Conservation (phyloP, 2,113 vertebrate species). For the Pungitius pungitius region DNA sequence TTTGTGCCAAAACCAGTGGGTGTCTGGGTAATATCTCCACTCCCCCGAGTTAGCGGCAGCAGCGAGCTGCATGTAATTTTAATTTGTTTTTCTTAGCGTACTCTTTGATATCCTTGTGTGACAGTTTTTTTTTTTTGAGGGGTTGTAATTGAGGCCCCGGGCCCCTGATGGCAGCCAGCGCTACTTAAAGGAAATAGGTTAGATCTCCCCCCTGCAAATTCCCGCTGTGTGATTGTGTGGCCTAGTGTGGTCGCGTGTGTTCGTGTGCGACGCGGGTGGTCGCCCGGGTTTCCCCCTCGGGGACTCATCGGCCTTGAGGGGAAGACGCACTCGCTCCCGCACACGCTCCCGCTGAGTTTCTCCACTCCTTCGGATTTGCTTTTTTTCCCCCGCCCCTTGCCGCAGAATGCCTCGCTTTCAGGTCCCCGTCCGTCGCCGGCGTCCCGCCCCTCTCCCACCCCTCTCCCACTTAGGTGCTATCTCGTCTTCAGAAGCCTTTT, state of each 20-base stretch:
- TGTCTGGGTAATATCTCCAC: slow-evolving; percentile 37
- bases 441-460: slow-evolving; percentile 34
- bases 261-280: slow-evolving; percentile 46
- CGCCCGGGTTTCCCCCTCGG: slow-evolving; percentile 40
- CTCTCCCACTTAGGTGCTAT: slow-evolving; percentile 48
- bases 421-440: slow-evolving; percentile 8
- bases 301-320: slow-evolving; percentile 44
- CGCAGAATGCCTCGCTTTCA: slow-evolving; percentile 10
- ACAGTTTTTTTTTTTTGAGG: slow-evolving; percentile 15
- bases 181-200: slow-evolving; percentile 69
- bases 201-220: slow-evolving; percentile 42
- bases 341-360: slow-evolving; percentile 44
- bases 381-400: slow-evolving; percentile 6
- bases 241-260: slow-evolving; percentile 4
- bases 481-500: slow-evolving; percentile 63
- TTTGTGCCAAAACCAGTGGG: slow-evolving; percentile 13
- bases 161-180: slow-evolving; percentile 38
- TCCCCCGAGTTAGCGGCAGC: slow-evolving; percentile 19
- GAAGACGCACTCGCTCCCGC: slow-evolving; percentile 8
- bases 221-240: slow-evolving; percentile 20
- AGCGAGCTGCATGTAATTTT: slow-evolving; percentile 46
- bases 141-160: slow-evolving; percentile 45
- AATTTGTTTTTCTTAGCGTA: slow-evolving; percentile 54
- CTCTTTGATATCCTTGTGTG: slow-evolving; percentile 52
- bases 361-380: slow-evolving; percentile 58